Evolutionary conservation across 1,140 invertebrate genomes (phyloP).

Genomic region (Paraescarpia echinospica): DNA sequence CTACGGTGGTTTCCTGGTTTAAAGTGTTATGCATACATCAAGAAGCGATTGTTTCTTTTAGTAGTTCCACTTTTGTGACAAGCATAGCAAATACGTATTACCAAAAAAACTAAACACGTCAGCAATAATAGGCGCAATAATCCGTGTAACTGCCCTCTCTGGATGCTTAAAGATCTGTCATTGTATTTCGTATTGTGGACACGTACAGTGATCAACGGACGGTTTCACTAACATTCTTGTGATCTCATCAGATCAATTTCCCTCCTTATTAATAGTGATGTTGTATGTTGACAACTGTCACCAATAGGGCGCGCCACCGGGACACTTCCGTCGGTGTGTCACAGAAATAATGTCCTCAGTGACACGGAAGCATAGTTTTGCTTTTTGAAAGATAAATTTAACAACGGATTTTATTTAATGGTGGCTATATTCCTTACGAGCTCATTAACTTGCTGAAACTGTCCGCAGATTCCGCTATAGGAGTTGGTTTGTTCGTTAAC

Average conservation of each 20-base stretch:
- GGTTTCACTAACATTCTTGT: too few species aligned
- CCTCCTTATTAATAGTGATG: too few species aligned
- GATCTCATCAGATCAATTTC: too few species aligned
- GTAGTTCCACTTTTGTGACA: background rate
- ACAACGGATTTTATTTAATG: too few species aligned
- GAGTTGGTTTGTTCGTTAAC: background rate
- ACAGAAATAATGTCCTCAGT: too few species aligned
- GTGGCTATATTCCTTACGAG: too few species aligned
- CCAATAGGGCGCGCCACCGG: too few species aligned
- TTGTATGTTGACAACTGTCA: too few species aligned
- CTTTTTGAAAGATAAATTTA: too few species aligned
- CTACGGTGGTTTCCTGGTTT: background rate
- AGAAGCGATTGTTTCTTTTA: background rate
- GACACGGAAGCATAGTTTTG: too few species aligned
- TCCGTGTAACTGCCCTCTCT: background rate
- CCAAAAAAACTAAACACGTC: background rate
- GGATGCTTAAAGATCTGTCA: background rate
- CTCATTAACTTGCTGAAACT: too few species aligned
- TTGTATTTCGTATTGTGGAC: background rate
- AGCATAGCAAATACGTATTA: background rate
- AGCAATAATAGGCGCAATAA: background rate
- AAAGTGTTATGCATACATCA: background rate
- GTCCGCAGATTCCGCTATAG: background rate
- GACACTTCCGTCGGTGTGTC: too few species aligned
- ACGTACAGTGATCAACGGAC: background rate